phyloP scores from a whole-genome alignment of 2,888 invertebrate genomes.

The Mimas tiliae region DNA sequence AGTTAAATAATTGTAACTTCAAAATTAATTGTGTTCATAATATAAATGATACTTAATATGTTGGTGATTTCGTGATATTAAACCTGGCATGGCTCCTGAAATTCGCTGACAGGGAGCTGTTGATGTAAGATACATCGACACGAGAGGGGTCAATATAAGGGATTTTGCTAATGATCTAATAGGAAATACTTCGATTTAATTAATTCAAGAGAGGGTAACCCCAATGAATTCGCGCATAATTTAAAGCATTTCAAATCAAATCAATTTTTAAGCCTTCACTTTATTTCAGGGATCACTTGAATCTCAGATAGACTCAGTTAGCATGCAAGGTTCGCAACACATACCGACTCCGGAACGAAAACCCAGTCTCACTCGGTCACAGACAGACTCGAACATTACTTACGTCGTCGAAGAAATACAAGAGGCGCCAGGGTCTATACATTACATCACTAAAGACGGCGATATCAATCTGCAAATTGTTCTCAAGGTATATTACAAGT shows the following conservation, averaged over 20 bases:
- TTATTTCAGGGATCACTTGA: constrained; percentile 91
- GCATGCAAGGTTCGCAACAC: constrained; percentile 85
- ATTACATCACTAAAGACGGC: constrained; percentile 97
- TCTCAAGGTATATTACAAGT: constrained; percentile 85
- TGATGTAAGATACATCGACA: too few species aligned
- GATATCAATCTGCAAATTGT: constrained; percentile 96
- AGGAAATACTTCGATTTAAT: too few species aligned
- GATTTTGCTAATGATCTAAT: too few species aligned
- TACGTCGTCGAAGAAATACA: constrained; percentile 94
- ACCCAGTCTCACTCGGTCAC: constrained; percentile 91
- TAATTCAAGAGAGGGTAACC: too few species aligned
- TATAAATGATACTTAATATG: too few species aligned
- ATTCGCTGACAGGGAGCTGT: too few species aligned
- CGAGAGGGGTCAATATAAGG: too few species aligned
- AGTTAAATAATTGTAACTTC: too few species aligned
- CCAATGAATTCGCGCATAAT: too few species aligned
- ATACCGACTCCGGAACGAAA: constrained; percentile 87
- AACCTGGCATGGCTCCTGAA: too few species aligned
- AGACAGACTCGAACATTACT: constrained; percentile 96
- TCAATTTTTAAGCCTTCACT: constrained; percentile 1
- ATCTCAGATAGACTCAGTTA: constrained; percentile 91
- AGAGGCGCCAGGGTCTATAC: constrained; percentile 94
- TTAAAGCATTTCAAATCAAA: background rate
- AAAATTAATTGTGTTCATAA: too few species aligned
- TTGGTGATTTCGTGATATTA: too few species aligned